Evolutionary conservation across 2,888 invertebrate species (phyloP), one percentile per base, ranked within the genome.

Genomic region (Eurytoma adleriae): DNA sequence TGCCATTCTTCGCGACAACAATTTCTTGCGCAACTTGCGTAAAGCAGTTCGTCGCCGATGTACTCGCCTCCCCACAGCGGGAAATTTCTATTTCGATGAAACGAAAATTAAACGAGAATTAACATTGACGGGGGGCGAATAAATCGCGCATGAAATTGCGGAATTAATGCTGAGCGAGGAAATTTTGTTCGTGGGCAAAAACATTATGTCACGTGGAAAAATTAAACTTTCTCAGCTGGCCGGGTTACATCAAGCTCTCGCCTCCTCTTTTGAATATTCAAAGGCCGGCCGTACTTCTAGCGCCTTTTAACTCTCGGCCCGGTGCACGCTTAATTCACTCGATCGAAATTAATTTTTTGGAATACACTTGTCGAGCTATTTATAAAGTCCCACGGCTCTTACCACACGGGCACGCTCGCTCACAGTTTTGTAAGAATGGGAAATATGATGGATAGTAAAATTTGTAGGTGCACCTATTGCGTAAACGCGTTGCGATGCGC

Each of bases 141-240:
- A 77, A 70, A 77, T 77, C 62, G 77, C 18, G 77, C 70, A 54
- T 69, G 40, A 76, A 76, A 76, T 69, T 76, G n/a, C 62, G n/a
- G 27, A 75, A 68, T 69, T 62, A 76, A 76, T 69, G 40, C 14
- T 27, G 16, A n/a, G 61, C 18, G 1, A 10, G 16, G 4, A 20
- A 14, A n/a, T 64, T 64, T 72, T 64, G n/a, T 56, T 64, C 16
- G 13, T 14, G 64, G 30, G 40, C 40, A 48, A n/a, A 48, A 57
- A 52, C 16, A 64, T 40, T 24, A 40, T 13, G 40, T 40, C n/a
- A 74, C 10, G 52, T 12, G 16, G 40, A 64, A 73, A 27, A 73
- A 66, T 73, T 18, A 18, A 12, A 61, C 64, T 64, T 64, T 73
- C 64, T 64, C 62, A 73, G 64, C 27, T 18, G 27, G 4, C 54